Percentiles rank a stretch among this genome's conserved stretches.
These are phyloP conservation scores for Gambusia yucatana DNA, from an alignment of 2,797 vertebrate genomes.

Conservation along the genomic window DNA sequence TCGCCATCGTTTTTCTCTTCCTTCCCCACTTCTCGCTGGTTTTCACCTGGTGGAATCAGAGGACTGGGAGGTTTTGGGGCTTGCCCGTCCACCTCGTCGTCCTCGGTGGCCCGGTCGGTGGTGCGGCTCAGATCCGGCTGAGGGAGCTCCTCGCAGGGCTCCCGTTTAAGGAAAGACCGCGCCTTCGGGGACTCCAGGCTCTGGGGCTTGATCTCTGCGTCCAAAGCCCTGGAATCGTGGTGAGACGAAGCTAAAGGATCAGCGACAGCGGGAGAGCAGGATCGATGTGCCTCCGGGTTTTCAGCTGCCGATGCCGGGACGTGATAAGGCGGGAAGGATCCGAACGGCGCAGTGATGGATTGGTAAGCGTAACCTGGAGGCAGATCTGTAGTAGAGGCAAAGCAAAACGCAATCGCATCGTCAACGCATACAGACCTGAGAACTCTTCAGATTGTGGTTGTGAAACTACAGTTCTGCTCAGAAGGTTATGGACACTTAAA, in stretches of 20 bases:
- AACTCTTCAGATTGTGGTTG: not conserved
- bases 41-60: constrained; percentile 23
- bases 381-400: constrained; percentile 80
- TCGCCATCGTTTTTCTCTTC: constrained; percentile 69
- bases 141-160: constrained; percentile 80
- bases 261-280: constrained; percentile 81
- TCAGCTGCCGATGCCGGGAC: constrained; percentile 82
- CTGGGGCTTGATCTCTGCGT: constrained; percentile 85
- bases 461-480: not conserved
- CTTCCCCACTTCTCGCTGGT: constrained; percentile 28
- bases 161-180: constrained; percentile 83
- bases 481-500: not conserved
- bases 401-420: constrained; percentile 2
- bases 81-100: constrained; percentile 47
- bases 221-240: constrained; percentile 80
- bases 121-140: constrained; percentile 60
- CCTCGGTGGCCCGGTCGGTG: constrained; percentile 41
- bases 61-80: constrained; percentile 47
- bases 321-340: constrained; percentile 88
- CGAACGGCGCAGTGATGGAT: constrained; percentile 87
- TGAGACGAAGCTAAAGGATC: constrained; percentile 78
- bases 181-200: constrained; percentile 78
- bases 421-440: not conserved
- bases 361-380: constrained; percentile 90
- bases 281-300: constrained; percentile 79